Conservation (phyloP, 30 jellyfish, hydroid and myxozoan genomes). For the Morbakka virulenta region DNA sequence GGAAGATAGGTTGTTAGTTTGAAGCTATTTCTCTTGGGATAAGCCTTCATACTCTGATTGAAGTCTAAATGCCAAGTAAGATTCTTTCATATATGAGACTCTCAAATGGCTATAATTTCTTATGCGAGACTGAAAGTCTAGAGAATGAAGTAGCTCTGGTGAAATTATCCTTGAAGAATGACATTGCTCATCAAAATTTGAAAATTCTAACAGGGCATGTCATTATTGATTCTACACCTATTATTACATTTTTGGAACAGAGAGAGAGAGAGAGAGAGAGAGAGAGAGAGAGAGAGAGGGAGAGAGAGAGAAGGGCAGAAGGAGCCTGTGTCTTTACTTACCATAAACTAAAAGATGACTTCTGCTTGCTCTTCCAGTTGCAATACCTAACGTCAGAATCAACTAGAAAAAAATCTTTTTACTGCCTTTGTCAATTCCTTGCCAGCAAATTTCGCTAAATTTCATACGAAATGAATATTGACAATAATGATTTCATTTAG, state of each 20-base stretch:
- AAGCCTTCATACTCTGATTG: background rate
- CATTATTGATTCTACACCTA: background rate
- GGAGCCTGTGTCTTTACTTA: slow-evolving; percentile 5
- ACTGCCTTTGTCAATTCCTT: background rate
- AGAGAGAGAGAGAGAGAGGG: too few relatives aligned
- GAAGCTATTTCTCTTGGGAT: slow-evolving; percentile 7
- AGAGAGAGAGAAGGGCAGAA: too few relatives aligned
- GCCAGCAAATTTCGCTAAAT: slow-evolving; percentile 8
- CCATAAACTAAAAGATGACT: slow-evolving; percentile 11
- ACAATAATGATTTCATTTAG: background rate
- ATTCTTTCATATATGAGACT: slow-evolving; percentile 8
- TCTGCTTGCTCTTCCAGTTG: slow-evolving; percentile 7
- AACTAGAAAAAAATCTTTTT: background rate
- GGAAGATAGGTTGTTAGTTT: slow-evolving; percentile 1
- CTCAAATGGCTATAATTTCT: background rate
- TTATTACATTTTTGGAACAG: background rate
- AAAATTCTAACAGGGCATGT: too few relatives aligned
- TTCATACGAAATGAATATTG: slow-evolving; percentile 4
- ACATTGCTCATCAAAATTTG: too few relatives aligned
- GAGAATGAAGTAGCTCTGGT: too few relatives aligned
- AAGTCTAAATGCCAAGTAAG: background rate
- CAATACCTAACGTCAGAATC: slow-evolving; percentile 15
- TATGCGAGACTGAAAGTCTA: too few relatives aligned
- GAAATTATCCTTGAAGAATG: too few relatives aligned
- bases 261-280: background rate